Base-by-base conservation (phyloP, 2,888 invertebrate species). In the Nomada goodeniana region DNA sequence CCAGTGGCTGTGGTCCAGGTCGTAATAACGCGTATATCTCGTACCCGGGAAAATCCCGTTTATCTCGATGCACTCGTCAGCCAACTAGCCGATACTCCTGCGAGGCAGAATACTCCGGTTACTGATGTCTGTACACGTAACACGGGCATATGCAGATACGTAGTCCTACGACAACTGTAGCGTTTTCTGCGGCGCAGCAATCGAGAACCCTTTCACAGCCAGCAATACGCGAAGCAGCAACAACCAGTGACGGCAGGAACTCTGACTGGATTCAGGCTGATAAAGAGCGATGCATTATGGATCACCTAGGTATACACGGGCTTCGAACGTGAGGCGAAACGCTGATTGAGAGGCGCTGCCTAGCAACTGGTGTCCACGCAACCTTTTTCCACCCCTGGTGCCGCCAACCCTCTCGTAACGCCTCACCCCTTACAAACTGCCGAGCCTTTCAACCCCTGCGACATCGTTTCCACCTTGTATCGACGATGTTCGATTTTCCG, bases 291-390 rank as follows among this genome's bases (percentile, higher is more conserved):
- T 89, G 90, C 86, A 90, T 88, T 91, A 90, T 89, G 87, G 87
- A 90, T 86, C 84, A 84, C 76, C 81, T 69, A 78, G 86, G 88
- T 88, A 86, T 84, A 87, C 81, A 82, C 70, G 78, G 71, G 83
- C 76, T 69, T 79, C 73, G 89, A 86, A 89, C 89, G 89, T 86
- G 87, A 89, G 88, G 78, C 85, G 90, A 89, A 88, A 89, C 86
- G 86, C 86, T 85, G 89, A 90, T 91, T 90, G 91, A 91, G 91
- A 92, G 90, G 90, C 90, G 91, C 93, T 92, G 92, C 92, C 91
- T 92, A 92, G 93, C 92, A 92, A 93, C 93, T 93, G 92, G 92
- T 92, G 93, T 92, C 91, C 91, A 90, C 88, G 87, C 84, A 87
- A 85, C 86, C 86, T 87, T 88, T 84, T 84, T 80, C 88, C 84